These are phyloP conservation scores for Norana najaformis DNA, from an alignment of 2,888 invertebrate genomes.

Conservation along the genomic window DNA sequence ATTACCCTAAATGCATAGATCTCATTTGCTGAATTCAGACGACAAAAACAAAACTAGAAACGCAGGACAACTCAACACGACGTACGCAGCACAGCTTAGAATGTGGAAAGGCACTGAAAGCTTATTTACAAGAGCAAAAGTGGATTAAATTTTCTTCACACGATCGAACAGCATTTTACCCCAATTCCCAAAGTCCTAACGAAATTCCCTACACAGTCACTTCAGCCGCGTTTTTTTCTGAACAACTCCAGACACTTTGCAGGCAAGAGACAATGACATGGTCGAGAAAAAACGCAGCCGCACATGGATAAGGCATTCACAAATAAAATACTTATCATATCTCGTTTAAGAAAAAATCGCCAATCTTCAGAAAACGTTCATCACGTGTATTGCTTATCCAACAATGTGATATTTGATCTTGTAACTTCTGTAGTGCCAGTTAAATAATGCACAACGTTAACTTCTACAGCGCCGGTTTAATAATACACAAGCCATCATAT, in stretches of 20 bases:
- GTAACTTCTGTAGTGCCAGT: neutral
- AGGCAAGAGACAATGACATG: neutral
- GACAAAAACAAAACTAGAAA: neutral
- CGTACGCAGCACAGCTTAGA: neutral
- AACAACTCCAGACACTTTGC: neutral
- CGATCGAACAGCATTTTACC: no score
- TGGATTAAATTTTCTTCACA: neutral
- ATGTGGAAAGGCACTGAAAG: conserved; percentile 10
- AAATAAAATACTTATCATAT: neutral
- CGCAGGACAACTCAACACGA: neutral
- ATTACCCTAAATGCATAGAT: neutral
- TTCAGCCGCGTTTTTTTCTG: neutral
- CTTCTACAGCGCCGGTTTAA: neutral
- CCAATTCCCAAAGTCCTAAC: neutral
- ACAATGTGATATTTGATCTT: neutral
- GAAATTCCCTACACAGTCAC: neutral
- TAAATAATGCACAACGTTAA: neutral
- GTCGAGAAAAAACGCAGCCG: neutral
- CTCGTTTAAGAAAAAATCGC: neutral
- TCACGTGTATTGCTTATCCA: neutral
- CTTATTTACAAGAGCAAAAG: neutral
- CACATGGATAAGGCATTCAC: neutral
- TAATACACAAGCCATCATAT: neutral
- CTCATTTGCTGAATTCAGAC: neutral
- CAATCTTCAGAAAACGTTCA: neutral